Base-by-base conservation (phyloP, 2,113 vertebrate species). In the Jaculus jaculus region DNA sequence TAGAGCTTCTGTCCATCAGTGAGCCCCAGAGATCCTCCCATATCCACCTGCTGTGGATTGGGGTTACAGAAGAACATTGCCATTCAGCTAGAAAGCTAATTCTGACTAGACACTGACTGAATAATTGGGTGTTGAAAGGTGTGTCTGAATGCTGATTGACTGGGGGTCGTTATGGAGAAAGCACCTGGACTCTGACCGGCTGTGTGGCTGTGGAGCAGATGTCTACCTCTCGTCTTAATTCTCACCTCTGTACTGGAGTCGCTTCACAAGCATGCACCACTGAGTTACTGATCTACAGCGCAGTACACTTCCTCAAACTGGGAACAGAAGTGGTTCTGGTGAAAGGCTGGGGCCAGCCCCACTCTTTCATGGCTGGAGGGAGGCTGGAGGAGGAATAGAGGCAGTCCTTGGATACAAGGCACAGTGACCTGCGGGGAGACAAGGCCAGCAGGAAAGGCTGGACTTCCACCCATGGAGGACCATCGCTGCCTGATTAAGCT, bases 241-340 rank as follows among this genome's bases (percentile, higher is more conserved):
- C 47, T 83, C 26, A 18, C 7, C 23, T 74, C 10, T 80, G 39
- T 42, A 60, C 4, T 85, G 68, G 84, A 91, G 91, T 47, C 17
- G 15, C 42, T 47, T 39, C 4, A 1, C 23, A 30, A 78, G 23
- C 30, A 42, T 2, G 42, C 2, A 77, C 17, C 23, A 17, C 15
- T 51, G 92, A 91, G 30, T 77, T 61, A 37, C 28, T 39, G 34
- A 66, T 83, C 60, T 89, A 87, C 79, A 81, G 69, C 61, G 37
- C n/a, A 68, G 61, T 54, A 73, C 30, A 68, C 32, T 63, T 68
- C 7, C 77, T 71, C 51, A 71, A 89, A 73, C 24, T 51, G 0
- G 12, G 39, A 85, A 88, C 12, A 68, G 80, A 85, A 32, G 10
- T 37, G 15, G 51, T 47, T 93, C n/a, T 10, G 37, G 39, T 63